Evolutionary conservation across 2,113 vertebrate genomes (phyloP), one percentile per base, ranked within the genome.

Genomic region (Albula glossodonta): DNA sequence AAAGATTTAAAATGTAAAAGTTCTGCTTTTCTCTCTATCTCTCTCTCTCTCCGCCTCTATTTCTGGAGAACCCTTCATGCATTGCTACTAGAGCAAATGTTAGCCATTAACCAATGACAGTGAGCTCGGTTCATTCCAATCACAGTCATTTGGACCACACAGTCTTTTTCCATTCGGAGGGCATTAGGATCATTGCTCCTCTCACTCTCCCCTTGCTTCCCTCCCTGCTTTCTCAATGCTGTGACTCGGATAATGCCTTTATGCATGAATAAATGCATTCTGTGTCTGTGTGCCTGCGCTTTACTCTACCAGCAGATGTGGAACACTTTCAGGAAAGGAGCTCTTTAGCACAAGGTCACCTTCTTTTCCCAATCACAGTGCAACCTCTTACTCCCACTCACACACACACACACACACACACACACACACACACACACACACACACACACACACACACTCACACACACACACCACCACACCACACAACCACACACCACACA

Each of bases 211-310:
- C 78, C 60, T 81, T 57, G 70, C 17, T n/a, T 19, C 56, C 51
- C 51, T 53, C 51, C 78, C 52, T 49, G 56, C 60, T 66, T 53
- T 57, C 48, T 10, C n/a, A 7, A 74, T n/a, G 25, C 84, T 66
- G 48, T 86, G 78, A 31, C 50, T 81, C 57, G 49, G 57, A 81
- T 63, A 81, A 81, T n/a, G 57, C 48, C 79, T 81, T 81, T 79
- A 81, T 86, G 78, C 60, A 81, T 81, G 84, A 86, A 81, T 13
- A 86, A 81, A 86, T 81, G 78, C 49, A 63, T 81, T 81, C 51
- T 52, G 9, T 52, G 22, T 81, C 48, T 25, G 12, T 81, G 31
- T 25, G 17, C 51, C 15, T 25, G 4, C 53, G 80, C 51, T 25
- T 53, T 81, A 48, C 48, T 41, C 22, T 31, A 81, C 15, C 50